Base-by-base conservation (phyloP, 2,113 vertebrate species). In the Proteles cristata region DNA sequence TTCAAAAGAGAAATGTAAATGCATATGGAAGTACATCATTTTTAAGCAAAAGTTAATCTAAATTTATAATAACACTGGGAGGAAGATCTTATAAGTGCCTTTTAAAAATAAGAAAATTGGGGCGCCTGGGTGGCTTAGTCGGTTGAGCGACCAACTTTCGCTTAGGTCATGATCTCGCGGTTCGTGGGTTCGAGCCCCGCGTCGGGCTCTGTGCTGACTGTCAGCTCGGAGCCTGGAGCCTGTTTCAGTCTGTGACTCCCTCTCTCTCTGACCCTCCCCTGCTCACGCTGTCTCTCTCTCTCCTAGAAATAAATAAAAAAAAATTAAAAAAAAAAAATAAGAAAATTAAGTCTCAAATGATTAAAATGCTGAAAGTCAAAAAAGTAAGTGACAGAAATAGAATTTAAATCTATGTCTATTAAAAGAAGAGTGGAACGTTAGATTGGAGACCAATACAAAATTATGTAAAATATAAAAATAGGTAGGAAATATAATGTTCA, bases 51-150 rank as follows among this genome's bases (percentile, higher is more conserved):
- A 68, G 74, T 68, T 25, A 80, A 80, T 53, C 45, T 66, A 80
- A 92, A 83, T 15, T 94, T 69, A 80, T 15, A 85, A 58, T 11
- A 95, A 68, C 11, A 28, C 58, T 65, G 6, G 48, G 23, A 58
- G 17, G 23, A 48, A 5, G 28, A 31, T 55, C 35, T 50, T 87
- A 71, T 43, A 83, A 65, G 6, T 19, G 53, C 55, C 69, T 83
- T 96, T 96, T 88, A 55, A 11, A 93, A 53, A 83, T 25, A 45
- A 88, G 48, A 45, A 81, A 88, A 73, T 55, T 73, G n/a, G n/a
- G n/a, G n/a, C n/a, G n/a, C n/a, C n/a, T n/a, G n/a, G n/a, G n/a
- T n/a, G n/a, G n/a, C n/a, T n/a, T n/a, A n/a, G n/a, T n/a, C n/a
- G n/a, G n/a, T n/a, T n/a, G n/a, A n/a, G n/a, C n/a, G n/a, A n/a